Evolutionary conservation across 2,797 vertebrate species (phyloP).

Genomic region (Chelmon rostratus): DNA sequence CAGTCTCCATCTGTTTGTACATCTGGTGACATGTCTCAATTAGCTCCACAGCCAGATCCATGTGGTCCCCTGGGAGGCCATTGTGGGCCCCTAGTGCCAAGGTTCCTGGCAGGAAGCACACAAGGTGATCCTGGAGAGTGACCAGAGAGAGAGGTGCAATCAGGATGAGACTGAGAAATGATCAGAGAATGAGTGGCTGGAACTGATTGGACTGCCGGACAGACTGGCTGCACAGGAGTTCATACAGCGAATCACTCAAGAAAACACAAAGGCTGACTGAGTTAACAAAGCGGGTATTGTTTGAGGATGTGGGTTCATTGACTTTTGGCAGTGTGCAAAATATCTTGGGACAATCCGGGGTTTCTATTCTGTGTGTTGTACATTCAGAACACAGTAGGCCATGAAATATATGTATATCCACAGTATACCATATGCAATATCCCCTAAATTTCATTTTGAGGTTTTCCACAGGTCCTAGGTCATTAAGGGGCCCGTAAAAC

Average conservation of each 20-base stretch:
- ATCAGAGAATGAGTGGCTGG: background rate
- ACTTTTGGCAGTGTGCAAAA: background rate
- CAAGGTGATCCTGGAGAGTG: slow-evolving; percentile 92
- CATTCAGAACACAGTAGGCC: background rate
- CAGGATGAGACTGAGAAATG: background rate
- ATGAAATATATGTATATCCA: background rate
- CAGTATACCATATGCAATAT: background rate
- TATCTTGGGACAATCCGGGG: background rate
- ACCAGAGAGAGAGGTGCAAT: background rate
- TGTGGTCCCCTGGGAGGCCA: slow-evolving; percentile 91
- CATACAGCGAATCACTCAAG: slow-evolving; percentile 2
- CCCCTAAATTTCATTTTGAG: background rate
- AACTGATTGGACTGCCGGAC: background rate
- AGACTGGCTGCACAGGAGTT: background rate
- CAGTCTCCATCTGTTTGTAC: slow-evolving; percentile 96
- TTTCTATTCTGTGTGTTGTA: background rate
- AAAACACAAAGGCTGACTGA: slow-evolving; percentile 28
- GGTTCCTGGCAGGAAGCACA: slow-evolving; percentile 97
- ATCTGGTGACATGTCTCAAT: slow-evolving; percentile 98
- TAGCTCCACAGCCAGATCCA: slow-evolving; percentile 92
- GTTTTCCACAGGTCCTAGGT: background rate
- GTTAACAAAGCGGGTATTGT: background rate
- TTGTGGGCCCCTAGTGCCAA: slow-evolving; percentile 94
- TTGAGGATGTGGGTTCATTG: slow-evolving; percentile 1
- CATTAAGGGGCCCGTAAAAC: background rate